Evolutionary conservation across 2,888 invertebrate genomes (phyloP).

Genomic region (Andricus quercusramuli): DNA sequence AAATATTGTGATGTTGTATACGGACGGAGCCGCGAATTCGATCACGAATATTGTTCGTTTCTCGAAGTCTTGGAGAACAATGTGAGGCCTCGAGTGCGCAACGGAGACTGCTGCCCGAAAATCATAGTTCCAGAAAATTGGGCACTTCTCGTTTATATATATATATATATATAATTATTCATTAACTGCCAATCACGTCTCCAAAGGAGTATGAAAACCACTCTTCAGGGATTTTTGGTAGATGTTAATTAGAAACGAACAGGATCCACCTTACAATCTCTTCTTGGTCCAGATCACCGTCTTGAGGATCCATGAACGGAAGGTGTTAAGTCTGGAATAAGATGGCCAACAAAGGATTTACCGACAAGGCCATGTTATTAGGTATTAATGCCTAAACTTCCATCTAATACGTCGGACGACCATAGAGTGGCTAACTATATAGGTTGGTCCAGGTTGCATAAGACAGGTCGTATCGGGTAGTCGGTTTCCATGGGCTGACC

Average conservation of each 20-base stretch:
- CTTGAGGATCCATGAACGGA: conserved; percentile 46
- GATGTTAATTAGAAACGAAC: conserved; percentile 8
- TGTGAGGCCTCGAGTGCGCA: too few relatives aligned
- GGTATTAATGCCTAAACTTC: conserved; percentile 77
- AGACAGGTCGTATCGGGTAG: conserved; percentile 66
- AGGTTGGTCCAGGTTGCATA: conserved; percentile 63
- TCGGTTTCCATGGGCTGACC: conserved; percentile 65
- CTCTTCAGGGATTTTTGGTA: too few relatives aligned
- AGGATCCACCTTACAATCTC: conserved; percentile 10
- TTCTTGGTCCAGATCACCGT: conserved; percentile 28
- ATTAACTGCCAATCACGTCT: too few relatives aligned
- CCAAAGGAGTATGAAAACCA: too few relatives aligned
- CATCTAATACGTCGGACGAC: conserved; percentile 68
- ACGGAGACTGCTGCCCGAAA: too few relatives aligned
- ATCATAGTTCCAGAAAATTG: too few relatives aligned
- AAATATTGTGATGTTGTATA: too few relatives aligned
- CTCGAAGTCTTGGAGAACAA: too few relatives aligned
- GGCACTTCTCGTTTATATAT: too few relatives aligned
- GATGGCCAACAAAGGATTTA: conserved; percentile 77
- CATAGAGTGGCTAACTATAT: conserved; percentile 59
- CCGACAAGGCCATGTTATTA: conserved; percentile 73
- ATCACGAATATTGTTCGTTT: too few relatives aligned
- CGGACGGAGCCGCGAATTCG: too few relatives aligned
- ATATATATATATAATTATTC: too few relatives aligned
- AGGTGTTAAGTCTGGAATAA: conserved; percentile 71